Conservation (phyloP, 1,140 invertebrate species). For the Geopemphigus sp. region DNA sequence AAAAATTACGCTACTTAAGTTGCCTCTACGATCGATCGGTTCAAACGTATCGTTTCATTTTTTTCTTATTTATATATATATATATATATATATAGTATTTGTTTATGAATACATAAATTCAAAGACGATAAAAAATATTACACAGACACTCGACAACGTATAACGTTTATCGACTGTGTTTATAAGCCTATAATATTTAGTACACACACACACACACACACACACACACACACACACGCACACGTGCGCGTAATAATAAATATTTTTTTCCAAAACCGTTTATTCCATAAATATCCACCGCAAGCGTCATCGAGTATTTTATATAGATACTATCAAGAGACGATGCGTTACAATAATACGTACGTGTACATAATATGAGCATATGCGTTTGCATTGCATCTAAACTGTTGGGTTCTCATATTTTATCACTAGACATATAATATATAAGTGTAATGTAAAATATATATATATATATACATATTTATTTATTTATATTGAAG, state of each 20-base stretch:
- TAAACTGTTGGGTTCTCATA: conserved; percentile 1
- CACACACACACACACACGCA: too few species aligned
- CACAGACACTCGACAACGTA: too few species aligned
- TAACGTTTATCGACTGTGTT: too few species aligned
- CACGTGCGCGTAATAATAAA: too few species aligned
- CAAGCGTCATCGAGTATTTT: not conserved
- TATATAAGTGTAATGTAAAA: not conserved
- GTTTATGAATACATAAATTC: too few species aligned
- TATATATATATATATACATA: not conserved
- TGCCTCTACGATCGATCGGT: conserved; percentile 2
- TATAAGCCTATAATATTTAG: too few species aligned
- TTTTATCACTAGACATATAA: not conserved
- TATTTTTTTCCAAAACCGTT: too few species aligned
- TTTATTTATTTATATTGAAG: not conserved
- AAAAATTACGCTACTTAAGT: conserved; percentile 31
- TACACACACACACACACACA: too few species aligned
- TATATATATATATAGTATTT: too few species aligned
- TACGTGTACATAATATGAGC: too few species aligned
- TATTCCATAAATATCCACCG: conserved; percentile 2
- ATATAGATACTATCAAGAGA: not conserved
- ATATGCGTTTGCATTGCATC: not conserved
- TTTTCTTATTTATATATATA: too few species aligned
- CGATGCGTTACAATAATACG: not conserved
- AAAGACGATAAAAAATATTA: too few species aligned
- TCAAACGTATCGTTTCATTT: not conserved